These are phyloP conservation scores for Gadopsis marmoratus DNA, from an alignment of 2,797 vertebrate species.

Conservation along the genomic window DNA sequence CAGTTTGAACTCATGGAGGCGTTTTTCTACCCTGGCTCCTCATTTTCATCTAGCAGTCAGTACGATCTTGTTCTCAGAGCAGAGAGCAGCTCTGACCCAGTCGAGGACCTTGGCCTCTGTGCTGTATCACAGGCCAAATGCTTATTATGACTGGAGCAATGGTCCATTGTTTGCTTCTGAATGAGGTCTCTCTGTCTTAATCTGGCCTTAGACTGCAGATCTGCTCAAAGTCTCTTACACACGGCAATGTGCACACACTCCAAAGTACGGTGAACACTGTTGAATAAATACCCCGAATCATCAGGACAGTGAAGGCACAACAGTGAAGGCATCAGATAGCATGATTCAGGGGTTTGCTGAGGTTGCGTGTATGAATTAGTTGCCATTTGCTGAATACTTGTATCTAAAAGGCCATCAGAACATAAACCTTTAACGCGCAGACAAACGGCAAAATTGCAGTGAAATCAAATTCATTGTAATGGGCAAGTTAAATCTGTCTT, in stretches of 20 bases:
- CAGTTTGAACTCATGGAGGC: conserved; percentile 40
- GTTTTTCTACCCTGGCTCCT: conserved; percentile 28
- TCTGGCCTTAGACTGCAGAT: conserved; percentile 79
- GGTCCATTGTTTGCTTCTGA: conserved; percentile 84
- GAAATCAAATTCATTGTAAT: neutral
- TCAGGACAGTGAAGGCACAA: conserved; percentile 32
- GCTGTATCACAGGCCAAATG: conserved; percentile 78
- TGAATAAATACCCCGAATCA: conserved; percentile 49
- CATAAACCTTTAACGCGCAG: neutral
- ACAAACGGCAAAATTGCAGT: neutral
- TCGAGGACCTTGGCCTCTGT: conserved; percentile 59
- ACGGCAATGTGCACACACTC: conserved; percentile 62
- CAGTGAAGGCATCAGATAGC: conserved; percentile 49
- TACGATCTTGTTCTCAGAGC: conserved; percentile 38
- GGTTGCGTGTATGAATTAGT: neutral
- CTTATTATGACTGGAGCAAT: conserved; percentile 82
- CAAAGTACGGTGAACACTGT: conserved; percentile 63
- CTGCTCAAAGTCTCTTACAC: conserved; percentile 81
- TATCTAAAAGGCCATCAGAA: neutral
- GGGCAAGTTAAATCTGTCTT: too few relatives aligned
- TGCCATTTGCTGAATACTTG: neutral
- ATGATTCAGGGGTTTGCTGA: conserved; percentile 24
- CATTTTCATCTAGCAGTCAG: conserved; percentile 41
- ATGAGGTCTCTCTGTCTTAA: conserved; percentile 83
- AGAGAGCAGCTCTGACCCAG: conserved; percentile 58